phyloP scores from a whole-genome alignment of 1,140 invertebrate species.

The Drosophila tristis region DNA sequence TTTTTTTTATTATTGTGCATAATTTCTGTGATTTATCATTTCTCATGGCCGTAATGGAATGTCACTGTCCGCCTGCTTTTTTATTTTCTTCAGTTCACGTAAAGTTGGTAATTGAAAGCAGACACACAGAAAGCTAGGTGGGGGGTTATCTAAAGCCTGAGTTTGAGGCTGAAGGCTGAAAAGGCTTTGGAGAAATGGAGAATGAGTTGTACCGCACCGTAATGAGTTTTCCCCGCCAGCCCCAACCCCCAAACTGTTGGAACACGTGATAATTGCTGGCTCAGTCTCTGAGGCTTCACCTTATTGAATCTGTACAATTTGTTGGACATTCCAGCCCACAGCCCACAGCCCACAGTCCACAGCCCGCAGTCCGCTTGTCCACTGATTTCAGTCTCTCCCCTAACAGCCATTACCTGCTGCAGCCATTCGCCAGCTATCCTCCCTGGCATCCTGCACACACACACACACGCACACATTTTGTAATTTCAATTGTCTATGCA shows the following conservation, averaged over 20 bases:
- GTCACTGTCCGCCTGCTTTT: too few relatives aligned
- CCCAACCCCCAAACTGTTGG: background rate
- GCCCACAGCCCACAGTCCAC: background rate
- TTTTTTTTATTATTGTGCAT: too few relatives aligned
- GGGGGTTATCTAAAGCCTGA: too few relatives aligned
- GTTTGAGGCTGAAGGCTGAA: background rate
- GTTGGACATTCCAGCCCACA: constrained; percentile 45
- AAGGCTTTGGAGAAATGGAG: constrained; percentile 1
- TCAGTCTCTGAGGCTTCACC: constrained; percentile 25
- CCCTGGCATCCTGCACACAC: background rate
- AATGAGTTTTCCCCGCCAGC: constrained; percentile 30
- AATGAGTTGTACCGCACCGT: background rate
- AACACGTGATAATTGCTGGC: constrained; percentile 65
- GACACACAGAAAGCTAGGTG: too few relatives aligned
- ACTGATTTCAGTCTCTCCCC: background rate
- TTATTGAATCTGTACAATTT: constrained; percentile 82
- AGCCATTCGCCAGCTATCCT: constrained; percentile 1
- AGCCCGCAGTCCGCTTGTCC: background rate
- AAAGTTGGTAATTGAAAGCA: constrained; percentile 51
- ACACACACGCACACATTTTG: constrained; percentile 9
- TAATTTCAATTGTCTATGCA: constrained; percentile 82
- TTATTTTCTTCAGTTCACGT: background rate
- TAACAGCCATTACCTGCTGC: constrained; percentile 21
- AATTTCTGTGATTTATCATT: too few relatives aligned
- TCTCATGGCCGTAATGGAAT: too few relatives aligned